Evolutionary conservation across 1,140 invertebrate genomes (phyloP).

Genomic region (Stenopsyche tienmushanensis): DNA sequence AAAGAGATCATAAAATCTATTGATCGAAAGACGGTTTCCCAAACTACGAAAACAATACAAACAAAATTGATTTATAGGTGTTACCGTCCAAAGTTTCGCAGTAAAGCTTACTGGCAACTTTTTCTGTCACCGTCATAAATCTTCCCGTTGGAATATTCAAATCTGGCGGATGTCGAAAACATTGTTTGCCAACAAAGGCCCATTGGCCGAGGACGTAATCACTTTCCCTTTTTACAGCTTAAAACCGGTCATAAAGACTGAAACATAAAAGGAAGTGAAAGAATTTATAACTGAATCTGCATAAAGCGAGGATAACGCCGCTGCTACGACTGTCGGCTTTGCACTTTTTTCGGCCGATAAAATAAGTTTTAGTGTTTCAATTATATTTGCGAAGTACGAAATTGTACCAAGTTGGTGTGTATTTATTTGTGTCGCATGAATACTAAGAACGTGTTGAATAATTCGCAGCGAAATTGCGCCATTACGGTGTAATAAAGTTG

Average conservation of each 20-base stretch:
- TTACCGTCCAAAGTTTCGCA: slow-evolving; percentile 16
- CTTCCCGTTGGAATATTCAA: slow-evolving; percentile 21
- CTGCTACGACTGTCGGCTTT: too few species aligned
- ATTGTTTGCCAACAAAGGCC: slow-evolving; percentile 19
- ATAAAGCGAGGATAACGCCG: slow-evolving; percentile 19
- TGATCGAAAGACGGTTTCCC: slow-evolving; percentile 7
- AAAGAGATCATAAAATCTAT: slow-evolving; percentile 18
- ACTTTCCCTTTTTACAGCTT: slow-evolving; percentile 29
- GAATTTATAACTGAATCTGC: slow-evolving; percentile 31
- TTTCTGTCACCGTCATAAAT: slow-evolving; percentile 27
- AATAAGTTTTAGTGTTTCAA: too few species aligned
- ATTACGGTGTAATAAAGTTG: slow-evolving; percentile 17
- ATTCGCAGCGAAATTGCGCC: background rate
- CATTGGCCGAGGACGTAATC: slow-evolving; percentile 22
- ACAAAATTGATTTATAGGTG: slow-evolving; percentile 26
- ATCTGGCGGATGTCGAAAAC: slow-evolving; percentile 24
- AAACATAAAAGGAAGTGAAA: slow-evolving; percentile 22
- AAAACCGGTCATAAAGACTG: slow-evolving; percentile 20
- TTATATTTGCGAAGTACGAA: too few species aligned
- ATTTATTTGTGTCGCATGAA: too few species aligned
- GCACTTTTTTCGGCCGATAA: too few species aligned
- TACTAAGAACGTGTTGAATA: background rate
- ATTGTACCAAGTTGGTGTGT: too few species aligned
- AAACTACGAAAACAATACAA: slow-evolving; percentile 19
- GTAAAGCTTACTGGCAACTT: slow-evolving; percentile 22